These are phyloP conservation scores for Poecilia velifera DNA, from an alignment of 2,797 vertebrate species.

Conservation along the genomic window DNA sequence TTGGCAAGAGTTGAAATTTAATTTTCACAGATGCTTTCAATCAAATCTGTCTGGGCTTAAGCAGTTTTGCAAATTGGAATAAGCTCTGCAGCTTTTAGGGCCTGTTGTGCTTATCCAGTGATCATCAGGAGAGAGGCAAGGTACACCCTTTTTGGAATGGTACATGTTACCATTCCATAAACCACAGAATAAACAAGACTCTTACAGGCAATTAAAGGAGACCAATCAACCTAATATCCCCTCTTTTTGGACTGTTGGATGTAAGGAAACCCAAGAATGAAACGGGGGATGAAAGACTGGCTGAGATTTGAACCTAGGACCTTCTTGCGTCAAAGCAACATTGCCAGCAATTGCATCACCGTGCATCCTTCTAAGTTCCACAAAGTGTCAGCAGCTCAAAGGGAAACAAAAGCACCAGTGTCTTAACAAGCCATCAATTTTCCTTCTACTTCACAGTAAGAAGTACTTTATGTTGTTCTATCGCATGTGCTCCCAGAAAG, in stretches of 20 bases:
- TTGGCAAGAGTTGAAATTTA: neutral
- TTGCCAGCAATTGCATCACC: neutral
- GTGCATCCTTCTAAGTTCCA: neutral
- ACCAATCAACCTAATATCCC: neutral
- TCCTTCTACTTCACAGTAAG: neutral
- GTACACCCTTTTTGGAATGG: neutral
- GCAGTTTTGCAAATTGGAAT: neutral
- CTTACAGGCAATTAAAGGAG: neutral
- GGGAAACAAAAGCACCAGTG: neutral
- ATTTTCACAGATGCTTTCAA: neutral
- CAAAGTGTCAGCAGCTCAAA: neutral
- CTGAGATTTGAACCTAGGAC: neutral
- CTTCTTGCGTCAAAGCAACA: neutral
- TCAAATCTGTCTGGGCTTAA: neutral
- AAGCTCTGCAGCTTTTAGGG: no score
- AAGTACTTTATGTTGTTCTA: neutral
- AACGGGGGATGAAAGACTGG: neutral
- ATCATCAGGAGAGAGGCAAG: neutral
- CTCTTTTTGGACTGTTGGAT: neutral
- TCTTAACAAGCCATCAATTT: neutral
- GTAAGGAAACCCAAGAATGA: neutral
- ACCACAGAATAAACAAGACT: neutral
- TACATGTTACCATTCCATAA: neutral
- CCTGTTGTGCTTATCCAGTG: neutral
- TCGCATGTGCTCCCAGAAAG: slow-evolving; percentile 39